phyloP scores from a whole-genome alignment of 2,888 invertebrate species.

The Trachelus troglodyta region DNA sequence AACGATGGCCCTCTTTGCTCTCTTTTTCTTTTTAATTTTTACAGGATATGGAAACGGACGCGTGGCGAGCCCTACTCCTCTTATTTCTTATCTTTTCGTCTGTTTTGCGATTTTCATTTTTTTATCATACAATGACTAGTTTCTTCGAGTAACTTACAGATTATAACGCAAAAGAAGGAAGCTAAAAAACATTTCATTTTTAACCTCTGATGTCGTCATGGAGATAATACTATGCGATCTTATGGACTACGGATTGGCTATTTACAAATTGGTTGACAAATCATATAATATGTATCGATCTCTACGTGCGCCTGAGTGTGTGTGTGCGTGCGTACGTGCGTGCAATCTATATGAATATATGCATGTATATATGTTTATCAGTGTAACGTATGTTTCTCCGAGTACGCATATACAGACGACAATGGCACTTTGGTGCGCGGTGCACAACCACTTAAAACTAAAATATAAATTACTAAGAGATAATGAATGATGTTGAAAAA shows the following conservation, averaged over 20 bases:
- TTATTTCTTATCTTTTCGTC: slow-evolving; percentile 25
- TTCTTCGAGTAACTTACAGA: slow-evolving; percentile 39
- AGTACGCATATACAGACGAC: slow-evolving; percentile 3
- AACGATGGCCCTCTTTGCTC: slow-evolving; percentile 25
- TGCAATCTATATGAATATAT: too few relatives aligned
- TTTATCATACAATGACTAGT: slow-evolving; percentile 49
- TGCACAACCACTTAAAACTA: slow-evolving; percentile 20
- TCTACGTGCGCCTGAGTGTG: too few relatives aligned
- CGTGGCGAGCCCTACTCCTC: slow-evolving; percentile 34
- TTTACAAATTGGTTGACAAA: neutral
- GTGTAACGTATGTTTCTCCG: too few relatives aligned
- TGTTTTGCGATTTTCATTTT: slow-evolving; percentile 8
- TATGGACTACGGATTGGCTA: neutral
- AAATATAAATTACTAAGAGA: slow-evolving; percentile 29
- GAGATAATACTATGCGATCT: slow-evolving; percentile 13
- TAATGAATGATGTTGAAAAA: slow-evolving; percentile 13
- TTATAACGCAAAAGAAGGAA: slow-evolving; percentile 21
- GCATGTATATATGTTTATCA: too few relatives aligned
- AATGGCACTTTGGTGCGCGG: slow-evolving; percentile 56
- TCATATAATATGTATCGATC: too few relatives aligned
- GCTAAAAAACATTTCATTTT: slow-evolving; percentile 3
- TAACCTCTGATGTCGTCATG: slow-evolving; percentile 6
- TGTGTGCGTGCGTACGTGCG: too few relatives aligned
- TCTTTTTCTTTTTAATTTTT: slow-evolving; percentile 11
- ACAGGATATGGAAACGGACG: slow-evolving; percentile 25